A percentile compares a stretch with the other conserved stretches of the same genome.
Evolutionary conservation across 2,113 vertebrate genomes (phyloP).

Genomic region (Falcunculus frontatus): DNA sequence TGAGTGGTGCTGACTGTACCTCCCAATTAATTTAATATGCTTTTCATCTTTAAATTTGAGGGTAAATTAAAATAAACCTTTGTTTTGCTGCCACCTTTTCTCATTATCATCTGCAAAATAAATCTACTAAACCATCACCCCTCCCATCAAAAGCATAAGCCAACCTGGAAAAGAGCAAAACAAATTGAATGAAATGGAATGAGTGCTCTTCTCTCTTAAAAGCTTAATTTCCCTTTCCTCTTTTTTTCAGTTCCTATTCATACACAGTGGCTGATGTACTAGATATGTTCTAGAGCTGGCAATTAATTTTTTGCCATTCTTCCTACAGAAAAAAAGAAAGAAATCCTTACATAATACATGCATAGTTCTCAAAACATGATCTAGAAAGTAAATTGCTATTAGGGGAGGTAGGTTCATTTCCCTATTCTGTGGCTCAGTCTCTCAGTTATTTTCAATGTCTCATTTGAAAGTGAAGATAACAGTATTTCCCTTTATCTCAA

Average conservation of each 20-base stretch:
- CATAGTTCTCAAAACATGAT: background rate
- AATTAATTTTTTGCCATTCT: background rate
- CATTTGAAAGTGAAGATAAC: background rate
- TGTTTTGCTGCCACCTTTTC: background rate
- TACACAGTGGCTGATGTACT: background rate
- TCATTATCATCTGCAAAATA: background rate
- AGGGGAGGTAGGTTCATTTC: background rate
- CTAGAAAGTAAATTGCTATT: background rate
- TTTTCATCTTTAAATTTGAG: conserved; percentile 8
- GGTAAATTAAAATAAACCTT: background rate
- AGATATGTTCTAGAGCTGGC: background rate
- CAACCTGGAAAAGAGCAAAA: background rate
- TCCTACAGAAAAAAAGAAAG: background rate
- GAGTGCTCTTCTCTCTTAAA: background rate
- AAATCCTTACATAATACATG: background rate
- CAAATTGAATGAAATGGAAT: background rate
- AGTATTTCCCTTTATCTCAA: background rate
- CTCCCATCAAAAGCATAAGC: background rate
- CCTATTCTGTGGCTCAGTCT: background rate
- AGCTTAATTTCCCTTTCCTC: background rate
- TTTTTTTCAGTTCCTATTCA: background rate
- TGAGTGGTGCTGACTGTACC: background rate
- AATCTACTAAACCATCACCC: background rate
- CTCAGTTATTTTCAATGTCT: background rate
- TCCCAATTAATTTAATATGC: background rate